Evolutionary conservation across 2,888 invertebrate species (phyloP).

Genomic region (Myopa tessellatipennis): DNA sequence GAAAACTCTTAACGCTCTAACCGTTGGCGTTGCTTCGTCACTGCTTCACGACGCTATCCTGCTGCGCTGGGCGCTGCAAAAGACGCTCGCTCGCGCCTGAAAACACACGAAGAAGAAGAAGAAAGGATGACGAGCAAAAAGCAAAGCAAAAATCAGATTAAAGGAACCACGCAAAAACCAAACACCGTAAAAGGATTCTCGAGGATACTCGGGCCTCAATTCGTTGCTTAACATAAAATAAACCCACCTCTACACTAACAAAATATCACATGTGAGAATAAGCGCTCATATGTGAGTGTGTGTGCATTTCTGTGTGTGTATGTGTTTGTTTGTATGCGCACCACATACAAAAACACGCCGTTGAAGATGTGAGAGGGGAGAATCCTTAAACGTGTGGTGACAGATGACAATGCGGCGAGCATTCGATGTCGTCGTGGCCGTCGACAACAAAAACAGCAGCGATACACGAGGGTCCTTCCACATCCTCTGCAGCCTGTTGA

Average conservation of each 20-base stretch:
- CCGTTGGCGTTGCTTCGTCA: too few species aligned
- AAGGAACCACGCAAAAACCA: not conserved
- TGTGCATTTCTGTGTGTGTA: not conserved
- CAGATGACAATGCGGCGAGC: conserved; percentile 18
- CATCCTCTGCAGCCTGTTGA: conserved; percentile 48
- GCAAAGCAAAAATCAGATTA: too few species aligned
- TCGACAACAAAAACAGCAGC: conserved; percentile 12
- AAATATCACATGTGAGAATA: not conserved
- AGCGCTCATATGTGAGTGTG: not conserved
- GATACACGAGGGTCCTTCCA: conserved; percentile 38
- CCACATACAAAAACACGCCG: not conserved
- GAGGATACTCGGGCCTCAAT: conserved; percentile 6
- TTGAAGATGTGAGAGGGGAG: not conserved
- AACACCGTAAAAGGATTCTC: conserved; percentile 1
- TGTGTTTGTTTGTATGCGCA: not conserved
- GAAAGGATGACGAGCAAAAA: not conserved
- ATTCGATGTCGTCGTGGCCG: not conserved
- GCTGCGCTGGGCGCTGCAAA: conserved; percentile 15
- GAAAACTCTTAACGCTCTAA: not conserved
- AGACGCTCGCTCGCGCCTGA: conserved; percentile 27
- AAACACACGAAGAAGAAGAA: conserved; percentile 4
- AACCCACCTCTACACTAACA: not conserved
- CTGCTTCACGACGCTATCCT: not conserved
- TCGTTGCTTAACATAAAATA: conserved; percentile 4
- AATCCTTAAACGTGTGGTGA: conserved; percentile 18